Percentiles rank a stretch among this genome's conserved stretches.
Evolutionary conservation across 2,797 vertebrate genomes (phyloP).

Genomic region (Neostethus bicornis): DNA sequence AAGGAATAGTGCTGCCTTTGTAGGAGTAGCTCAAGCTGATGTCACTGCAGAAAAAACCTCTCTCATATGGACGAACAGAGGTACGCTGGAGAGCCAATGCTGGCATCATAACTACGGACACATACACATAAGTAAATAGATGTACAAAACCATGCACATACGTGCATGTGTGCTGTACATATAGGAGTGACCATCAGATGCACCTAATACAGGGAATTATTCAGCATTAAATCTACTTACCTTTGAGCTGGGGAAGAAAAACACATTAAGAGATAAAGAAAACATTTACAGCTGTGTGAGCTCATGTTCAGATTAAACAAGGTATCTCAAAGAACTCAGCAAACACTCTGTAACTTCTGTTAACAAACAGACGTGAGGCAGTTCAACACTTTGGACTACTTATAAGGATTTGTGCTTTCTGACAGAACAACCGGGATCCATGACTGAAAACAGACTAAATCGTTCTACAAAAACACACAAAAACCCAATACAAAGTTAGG

Average conservation of each 20-base stretch:
- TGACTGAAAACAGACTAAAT: slow-evolving; percentile 37
- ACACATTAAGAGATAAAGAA: slow-evolving; percentile 30
- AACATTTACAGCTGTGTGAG: slow-evolving; percentile 34
- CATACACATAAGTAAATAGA: slow-evolving; percentile 31
- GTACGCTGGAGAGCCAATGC: slow-evolving; percentile 78
- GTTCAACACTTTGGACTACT: slow-evolving; percentile 26
- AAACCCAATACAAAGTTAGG: slow-evolving; percentile 19
- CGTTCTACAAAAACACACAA: neutral
- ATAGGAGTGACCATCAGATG: slow-evolving; percentile 4
- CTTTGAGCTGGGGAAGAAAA: slow-evolving; percentile 49
- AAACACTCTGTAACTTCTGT: slow-evolving; percentile 42
- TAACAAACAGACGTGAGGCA: slow-evolving; percentile 47
- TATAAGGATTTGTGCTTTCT: slow-evolving; percentile 19
- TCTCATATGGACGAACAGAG: slow-evolving; percentile 76
- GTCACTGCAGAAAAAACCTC: slow-evolving; percentile 80
- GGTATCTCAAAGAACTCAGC: slow-evolving; percentile 40
- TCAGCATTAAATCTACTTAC: slow-evolving; percentile 52
- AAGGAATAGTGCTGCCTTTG: slow-evolving; percentile 78
- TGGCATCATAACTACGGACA: slow-evolving; percentile 80
- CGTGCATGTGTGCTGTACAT: slow-evolving; percentile 11
- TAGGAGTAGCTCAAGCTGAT: slow-evolving; percentile 69
- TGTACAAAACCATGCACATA: slow-evolving; percentile 24
- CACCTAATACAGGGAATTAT: neutral
- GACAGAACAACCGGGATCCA: slow-evolving; percentile 39
- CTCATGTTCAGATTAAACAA: slow-evolving; percentile 20